phyloP scores from a whole-genome alignment of 1,140 invertebrate genomes.

The Drosophila truncata region DNA sequence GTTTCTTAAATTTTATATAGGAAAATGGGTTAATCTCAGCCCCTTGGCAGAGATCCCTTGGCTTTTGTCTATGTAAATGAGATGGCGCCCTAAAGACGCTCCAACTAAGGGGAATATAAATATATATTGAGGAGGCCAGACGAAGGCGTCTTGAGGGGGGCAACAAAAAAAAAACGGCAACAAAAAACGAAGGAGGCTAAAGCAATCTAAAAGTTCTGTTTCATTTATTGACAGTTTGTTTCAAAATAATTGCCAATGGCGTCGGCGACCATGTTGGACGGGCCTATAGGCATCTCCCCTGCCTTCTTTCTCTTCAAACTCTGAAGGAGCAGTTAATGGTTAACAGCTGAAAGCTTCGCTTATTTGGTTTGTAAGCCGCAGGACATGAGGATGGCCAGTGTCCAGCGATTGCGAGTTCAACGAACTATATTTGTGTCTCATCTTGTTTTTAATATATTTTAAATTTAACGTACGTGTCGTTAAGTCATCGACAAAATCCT shows the following conservation, averaged over 20 bases:
- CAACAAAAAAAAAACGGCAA: not conserved
- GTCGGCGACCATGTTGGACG: constrained; percentile 8
- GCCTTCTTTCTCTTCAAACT: not conserved
- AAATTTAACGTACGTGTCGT: not conserved
- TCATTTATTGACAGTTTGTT: constrained; percentile 72
- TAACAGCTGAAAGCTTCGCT: constrained; percentile 32
- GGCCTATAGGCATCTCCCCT: not conserved
- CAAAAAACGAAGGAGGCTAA: constrained; percentile 13
- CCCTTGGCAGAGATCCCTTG: constrained; percentile 17
- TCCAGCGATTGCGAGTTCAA: constrained; percentile 23
- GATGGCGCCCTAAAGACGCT: constrained; percentile 59
- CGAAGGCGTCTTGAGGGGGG: not conserved
- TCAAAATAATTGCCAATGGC: constrained; percentile 67
- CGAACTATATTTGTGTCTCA: constrained; percentile 8
- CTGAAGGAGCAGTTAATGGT: constrained; percentile 19
- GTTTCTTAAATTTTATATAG: not conserved
- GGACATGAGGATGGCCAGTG: constrained; percentile 26
- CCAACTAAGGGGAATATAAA: constrained; percentile 20
- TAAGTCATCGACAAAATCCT: not conserved
- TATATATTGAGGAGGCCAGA: not conserved
- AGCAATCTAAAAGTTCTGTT: constrained; percentile 69
- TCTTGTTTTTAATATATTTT: not conserved
- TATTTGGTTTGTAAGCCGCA: constrained; percentile 44
- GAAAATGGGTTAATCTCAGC: constrained; percentile 28
- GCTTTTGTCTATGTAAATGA: constrained; percentile 69